phyloP scores from a whole-genome alignment of 2,113 vertebrate species.

The Aythya baeri region DNA sequence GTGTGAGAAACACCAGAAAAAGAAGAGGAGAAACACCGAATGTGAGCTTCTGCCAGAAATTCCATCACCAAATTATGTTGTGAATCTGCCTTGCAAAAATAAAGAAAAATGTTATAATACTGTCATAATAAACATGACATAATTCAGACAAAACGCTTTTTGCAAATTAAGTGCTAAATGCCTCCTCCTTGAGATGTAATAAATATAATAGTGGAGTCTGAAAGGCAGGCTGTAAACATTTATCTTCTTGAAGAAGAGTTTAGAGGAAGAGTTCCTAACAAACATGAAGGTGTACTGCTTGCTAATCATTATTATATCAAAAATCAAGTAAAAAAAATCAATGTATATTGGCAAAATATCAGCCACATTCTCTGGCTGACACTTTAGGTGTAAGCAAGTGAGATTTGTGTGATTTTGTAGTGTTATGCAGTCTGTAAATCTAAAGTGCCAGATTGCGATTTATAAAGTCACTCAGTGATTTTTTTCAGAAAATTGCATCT shows the following conservation, averaged over 20 bases:
- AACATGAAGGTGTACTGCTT: not conserved
- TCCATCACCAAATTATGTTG: not conserved
- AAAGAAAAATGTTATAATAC: not conserved
- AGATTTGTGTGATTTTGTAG: not conserved
- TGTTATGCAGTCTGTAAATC: not conserved
- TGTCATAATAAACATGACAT: conserved; percentile 20
- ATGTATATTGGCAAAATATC: conserved; percentile 11
- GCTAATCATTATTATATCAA: not conserved
- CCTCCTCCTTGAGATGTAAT: conserved; percentile 35
- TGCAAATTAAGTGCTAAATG: conserved; percentile 26
- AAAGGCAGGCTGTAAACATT: conserved; percentile 6
- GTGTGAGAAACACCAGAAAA: not conserved
- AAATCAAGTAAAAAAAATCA: not conserved
- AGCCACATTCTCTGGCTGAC: not conserved
- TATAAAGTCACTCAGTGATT: not conserved
- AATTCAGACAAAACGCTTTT: conserved; percentile 48
- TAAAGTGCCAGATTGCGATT: not conserved
- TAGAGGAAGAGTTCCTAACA: not conserved
- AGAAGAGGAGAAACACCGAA: not conserved
- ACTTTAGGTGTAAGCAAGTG: not conserved
- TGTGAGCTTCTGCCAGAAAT: not conserved
- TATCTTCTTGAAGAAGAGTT: not conserved
- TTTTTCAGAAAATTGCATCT: no score
- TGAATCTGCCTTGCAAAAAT: not conserved
- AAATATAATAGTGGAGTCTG: not conserved